Evolutionary conservation across 1,140 invertebrate genomes (phyloP).

Genomic region (Helicorthomorpha holstii): DNA sequence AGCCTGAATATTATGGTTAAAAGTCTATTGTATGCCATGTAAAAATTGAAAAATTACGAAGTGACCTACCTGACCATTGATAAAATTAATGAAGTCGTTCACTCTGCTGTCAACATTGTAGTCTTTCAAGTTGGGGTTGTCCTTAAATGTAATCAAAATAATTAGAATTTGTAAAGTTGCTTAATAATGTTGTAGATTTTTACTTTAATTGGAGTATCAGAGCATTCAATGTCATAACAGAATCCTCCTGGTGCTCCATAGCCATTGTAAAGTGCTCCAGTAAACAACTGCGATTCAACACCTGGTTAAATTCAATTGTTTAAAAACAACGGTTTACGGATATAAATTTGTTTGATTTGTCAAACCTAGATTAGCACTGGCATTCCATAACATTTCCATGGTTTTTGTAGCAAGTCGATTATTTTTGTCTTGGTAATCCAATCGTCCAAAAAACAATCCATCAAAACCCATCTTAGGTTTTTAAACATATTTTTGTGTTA

Average conservation of each 20-base stretch:
- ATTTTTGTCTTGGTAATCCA: constrained; percentile 72
- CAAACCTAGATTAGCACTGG: constrained; percentile 26
- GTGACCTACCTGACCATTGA: constrained; percentile 21
- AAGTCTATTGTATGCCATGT: background rate
- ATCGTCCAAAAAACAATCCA: constrained; percentile 68
- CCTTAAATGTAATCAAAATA: no score
- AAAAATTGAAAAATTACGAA: no score
- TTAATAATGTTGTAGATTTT: constrained; percentile 31
- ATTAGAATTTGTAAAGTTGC: no score
- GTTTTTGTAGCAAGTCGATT: constrained; percentile 38
- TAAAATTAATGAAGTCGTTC: constrained; percentile 24
- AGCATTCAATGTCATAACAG: constrained; percentile 40
- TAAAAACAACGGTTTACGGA: background rate
- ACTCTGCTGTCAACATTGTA: constrained; percentile 28
- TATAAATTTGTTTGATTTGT: background rate
- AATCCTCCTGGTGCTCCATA: constrained; percentile 38
- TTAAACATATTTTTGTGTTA: no score
- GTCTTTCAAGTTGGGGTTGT: constrained; percentile 25
- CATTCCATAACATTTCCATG: constrained; percentile 73
- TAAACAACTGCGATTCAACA: constrained; percentile 25
- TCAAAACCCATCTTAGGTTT: constrained; percentile 41
- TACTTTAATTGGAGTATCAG: constrained; percentile 35
- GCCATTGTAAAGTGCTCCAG: constrained; percentile 27
- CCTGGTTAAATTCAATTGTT: constrained; percentile 9
- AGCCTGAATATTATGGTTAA: constrained; percentile 12